These are phyloP conservation scores for Brienomyrus brachyistius DNA, from an alignment of 2,113 vertebrate genomes.

Conservation along the genomic window DNA sequence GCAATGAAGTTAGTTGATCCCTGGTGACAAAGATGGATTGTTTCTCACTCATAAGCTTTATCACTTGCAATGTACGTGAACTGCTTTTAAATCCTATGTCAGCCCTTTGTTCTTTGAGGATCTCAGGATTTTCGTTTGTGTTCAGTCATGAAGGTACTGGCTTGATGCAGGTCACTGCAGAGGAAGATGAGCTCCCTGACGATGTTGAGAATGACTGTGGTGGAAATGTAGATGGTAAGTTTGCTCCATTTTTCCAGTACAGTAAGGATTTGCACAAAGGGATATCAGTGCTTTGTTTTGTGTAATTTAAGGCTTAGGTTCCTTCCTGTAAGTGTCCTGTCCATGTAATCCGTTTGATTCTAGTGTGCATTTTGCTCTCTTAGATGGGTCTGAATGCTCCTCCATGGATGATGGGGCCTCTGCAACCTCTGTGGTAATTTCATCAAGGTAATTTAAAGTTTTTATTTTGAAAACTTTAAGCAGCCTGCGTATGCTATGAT, in stretches of 20 bases:
- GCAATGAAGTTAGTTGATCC: background rate
- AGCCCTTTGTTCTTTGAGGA: background rate
- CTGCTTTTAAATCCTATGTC: background rate
- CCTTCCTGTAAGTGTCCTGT: background rate
- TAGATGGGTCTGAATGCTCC: conserved; percentile 65
- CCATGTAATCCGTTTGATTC: background rate
- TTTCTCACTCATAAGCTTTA: background rate
- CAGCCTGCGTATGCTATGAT: background rate
- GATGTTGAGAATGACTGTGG: conserved; percentile 66
- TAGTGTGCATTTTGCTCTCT: conserved; percentile 18
- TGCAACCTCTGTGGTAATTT: conserved; percentile 38
- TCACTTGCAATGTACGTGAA: background rate
- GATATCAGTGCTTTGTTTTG: background rate
- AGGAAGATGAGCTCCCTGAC: conserved; percentile 73
- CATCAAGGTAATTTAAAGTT: conserved; percentile 59
- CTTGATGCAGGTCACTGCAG: conserved; percentile 44
- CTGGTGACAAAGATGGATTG: background rate
- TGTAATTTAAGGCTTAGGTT: background rate
- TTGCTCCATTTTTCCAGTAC: background rate
- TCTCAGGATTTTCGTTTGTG: background rate
- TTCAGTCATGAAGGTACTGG: conserved; percentile 37
- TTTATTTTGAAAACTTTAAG: background rate
- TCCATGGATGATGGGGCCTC: conserved; percentile 47
- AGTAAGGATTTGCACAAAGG: background rate
- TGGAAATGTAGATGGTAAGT: conserved; percentile 45